phyloP scores from a whole-genome alignment of 2,113 vertebrate genomes.

The Rhinoptilus africanus region DNA sequence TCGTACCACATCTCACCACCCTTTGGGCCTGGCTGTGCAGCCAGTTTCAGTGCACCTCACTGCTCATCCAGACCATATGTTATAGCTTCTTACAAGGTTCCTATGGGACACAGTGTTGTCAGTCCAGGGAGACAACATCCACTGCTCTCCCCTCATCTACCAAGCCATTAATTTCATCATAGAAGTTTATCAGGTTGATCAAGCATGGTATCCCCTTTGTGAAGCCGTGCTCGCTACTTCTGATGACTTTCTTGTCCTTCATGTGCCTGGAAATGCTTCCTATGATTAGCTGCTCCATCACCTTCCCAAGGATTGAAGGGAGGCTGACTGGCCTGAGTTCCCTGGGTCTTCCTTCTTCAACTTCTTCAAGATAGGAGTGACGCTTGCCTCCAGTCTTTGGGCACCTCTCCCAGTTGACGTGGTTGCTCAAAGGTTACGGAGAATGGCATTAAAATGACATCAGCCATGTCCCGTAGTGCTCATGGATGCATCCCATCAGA shows the following conservation, averaged over 20 bases:
- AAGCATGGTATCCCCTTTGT: background rate
- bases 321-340: background rate
- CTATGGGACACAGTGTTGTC: background rate
- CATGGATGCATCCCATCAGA: background rate
- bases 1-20: background rate
- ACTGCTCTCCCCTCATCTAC: background rate
- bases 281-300: background rate
- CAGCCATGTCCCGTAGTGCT: background rate
- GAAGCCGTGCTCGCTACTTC: background rate
- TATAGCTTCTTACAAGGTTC: accelerated
- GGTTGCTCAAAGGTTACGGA: background rate
- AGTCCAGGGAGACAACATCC: background rate
- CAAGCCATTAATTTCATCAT: background rate
- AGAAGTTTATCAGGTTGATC: background rate
- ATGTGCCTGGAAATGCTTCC: background rate
- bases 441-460: background rate
- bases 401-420: background rate
- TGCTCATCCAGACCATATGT: background rate
- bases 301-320: background rate
- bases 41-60: background rate
- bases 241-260: background rate
- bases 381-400: background rate
- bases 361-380: background rate
- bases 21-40: background rate
- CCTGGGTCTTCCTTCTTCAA: background rate